Evolutionary conservation across 2,113 vertebrate genomes (phyloP).

Genomic region (Zosterops lateralis): DNA sequence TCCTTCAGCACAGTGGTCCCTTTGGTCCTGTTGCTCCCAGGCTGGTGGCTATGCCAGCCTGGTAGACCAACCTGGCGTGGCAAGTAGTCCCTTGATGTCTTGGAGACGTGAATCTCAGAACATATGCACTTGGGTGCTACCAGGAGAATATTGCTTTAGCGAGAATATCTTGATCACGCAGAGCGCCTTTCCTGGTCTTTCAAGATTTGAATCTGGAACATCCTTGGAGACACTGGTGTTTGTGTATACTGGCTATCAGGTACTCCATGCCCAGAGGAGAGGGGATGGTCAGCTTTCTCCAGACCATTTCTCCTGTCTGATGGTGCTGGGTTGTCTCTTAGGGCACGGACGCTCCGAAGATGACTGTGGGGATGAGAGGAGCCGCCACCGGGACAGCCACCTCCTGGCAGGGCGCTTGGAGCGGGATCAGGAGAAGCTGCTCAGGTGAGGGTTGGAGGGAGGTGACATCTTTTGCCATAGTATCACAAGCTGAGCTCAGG

Average conservation of each 20-base stretch:
- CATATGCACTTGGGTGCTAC: background rate
- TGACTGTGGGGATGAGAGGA: constrained; percentile 83
- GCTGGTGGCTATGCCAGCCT: background rate
- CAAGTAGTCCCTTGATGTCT: background rate
- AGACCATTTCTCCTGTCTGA: background rate
- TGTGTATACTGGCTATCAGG: background rate
- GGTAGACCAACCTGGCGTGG: fast-evolving
- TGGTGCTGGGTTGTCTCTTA: background rate
- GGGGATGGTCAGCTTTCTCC: background rate
- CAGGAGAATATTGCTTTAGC: background rate
- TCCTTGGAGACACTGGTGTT: background rate
- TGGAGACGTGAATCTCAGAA: background rate
- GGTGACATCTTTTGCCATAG: background rate
- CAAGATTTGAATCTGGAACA: background rate
- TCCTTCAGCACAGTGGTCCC: background rate
- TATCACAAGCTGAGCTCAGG: background rate
- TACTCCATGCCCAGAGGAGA: background rate
- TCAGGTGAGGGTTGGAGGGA: constrained; percentile 77
- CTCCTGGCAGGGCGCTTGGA: constrained; percentile 86
- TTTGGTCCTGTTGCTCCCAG: background rate
- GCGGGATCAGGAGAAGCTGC: constrained; percentile 91
- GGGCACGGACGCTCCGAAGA: constrained; percentile 79
- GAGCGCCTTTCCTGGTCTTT: background rate
- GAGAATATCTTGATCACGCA: background rate
- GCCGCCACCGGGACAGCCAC: constrained; percentile 83